phyloP scores from a whole-genome alignment of 2,113 vertebrate genomes.

The Brachypteracias leptosomus region DNA sequence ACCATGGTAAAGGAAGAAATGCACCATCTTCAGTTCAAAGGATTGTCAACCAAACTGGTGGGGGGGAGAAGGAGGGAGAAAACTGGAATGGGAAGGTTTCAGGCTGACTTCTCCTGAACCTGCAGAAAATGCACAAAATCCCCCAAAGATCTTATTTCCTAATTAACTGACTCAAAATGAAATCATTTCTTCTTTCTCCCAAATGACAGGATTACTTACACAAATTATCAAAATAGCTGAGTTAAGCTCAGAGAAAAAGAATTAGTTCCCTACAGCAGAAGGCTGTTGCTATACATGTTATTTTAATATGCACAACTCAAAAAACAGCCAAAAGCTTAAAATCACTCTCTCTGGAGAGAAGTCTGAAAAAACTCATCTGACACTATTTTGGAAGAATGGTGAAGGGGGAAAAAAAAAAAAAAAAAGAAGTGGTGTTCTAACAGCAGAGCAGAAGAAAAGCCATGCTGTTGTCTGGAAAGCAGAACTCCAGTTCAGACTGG shows the following conservation, averaged over 20 bases:
- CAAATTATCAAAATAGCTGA: constrained; percentile 63
- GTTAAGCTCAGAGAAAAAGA: constrained; percentile 55
- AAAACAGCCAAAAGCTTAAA: constrained; percentile 64
- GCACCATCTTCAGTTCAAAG: background rate
- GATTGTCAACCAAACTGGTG: background rate
- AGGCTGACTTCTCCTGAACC: constrained; percentile 15
- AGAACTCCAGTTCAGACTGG: constrained; percentile 35
- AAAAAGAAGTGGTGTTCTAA: background rate
- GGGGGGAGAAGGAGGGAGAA: background rate
- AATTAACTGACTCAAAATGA: constrained; percentile 67
- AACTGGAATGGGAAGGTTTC: background rate
- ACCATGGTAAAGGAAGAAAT: background rate
- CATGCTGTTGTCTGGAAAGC: constrained; percentile 47
- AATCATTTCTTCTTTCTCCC: constrained; percentile 63
- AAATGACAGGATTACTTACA: constrained; percentile 67
- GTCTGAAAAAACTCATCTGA: constrained; percentile 58
- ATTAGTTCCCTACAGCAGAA: constrained; percentile 60
- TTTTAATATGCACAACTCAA: constrained; percentile 63
- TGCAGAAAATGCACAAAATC: constrained; percentile 54
- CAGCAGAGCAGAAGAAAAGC: constrained; percentile 47
- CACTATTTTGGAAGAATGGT: constrained; percentile 43
- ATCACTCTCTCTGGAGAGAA: constrained; percentile 49
- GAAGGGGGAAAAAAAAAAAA: background rate
- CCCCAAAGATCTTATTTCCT: constrained; percentile 60
- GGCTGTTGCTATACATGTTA: constrained; percentile 53